Conservation (phyloP, 2,113 vertebrate genomes). For the Mirza zaza region DNA sequence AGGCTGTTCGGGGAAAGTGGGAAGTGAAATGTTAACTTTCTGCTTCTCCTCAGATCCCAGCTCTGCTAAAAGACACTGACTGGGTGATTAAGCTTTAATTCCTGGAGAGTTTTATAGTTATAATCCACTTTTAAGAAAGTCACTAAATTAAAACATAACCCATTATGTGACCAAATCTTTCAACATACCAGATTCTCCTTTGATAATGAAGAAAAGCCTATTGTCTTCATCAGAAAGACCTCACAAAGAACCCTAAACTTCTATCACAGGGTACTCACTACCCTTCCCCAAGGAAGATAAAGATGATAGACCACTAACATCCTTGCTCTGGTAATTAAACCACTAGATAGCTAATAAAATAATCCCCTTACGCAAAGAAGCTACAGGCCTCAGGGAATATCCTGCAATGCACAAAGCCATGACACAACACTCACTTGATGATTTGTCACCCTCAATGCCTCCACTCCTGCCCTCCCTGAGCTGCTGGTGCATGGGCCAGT, state of each 20-base stretch:
- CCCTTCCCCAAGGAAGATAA: too few relatives aligned
- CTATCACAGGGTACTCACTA: not conserved
- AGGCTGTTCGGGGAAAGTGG: not conserved
- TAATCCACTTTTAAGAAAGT: not conserved
- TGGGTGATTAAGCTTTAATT: not conserved
- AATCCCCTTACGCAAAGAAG: not conserved
- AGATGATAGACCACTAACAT: not conserved
- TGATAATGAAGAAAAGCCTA: not conserved
- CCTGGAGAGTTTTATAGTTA: not conserved
- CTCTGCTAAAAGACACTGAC: not conserved
- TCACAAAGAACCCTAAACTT: slow-evolving; percentile 31
- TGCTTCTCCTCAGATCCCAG: not conserved
- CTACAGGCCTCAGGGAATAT: not conserved
- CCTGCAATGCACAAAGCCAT: not conserved
- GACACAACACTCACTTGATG: not conserved
- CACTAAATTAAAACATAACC: too few relatives aligned
- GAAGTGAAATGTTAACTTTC: not conserved
- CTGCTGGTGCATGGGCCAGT: too few relatives aligned
- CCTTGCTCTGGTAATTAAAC: slow-evolving; percentile 27
- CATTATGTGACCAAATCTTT: too few relatives aligned
- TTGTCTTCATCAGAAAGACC: not conserved
- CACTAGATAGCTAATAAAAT: slow-evolving; percentile 13
- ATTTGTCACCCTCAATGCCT: not conserved
- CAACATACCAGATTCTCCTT: not conserved
- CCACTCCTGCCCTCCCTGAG: too few relatives aligned